phyloP scores from a whole-genome alignment of 2,113 vertebrate genomes.

The Heterocephalus glaber region DNA sequence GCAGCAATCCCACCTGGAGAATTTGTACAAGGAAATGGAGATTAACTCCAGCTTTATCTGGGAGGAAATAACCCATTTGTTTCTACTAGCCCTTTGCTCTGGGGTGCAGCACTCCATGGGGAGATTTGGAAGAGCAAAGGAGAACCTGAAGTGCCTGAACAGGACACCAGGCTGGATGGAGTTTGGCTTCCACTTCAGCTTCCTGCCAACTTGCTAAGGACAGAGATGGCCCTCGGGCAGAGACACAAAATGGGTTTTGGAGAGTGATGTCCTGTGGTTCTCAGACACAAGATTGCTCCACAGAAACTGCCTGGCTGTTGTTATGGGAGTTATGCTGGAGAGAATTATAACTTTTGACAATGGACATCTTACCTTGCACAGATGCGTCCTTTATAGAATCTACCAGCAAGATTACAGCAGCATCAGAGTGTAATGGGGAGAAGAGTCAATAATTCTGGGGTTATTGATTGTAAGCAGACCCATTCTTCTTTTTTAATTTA shows the following conservation, averaged over 20 bases:
- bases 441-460: conserved; percentile 83
- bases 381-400: conserved; percentile 70
- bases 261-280: conserved; percentile 42
- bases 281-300: conserved; percentile 29
- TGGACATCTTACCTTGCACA: conserved; percentile 72
- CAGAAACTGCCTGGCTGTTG: conserved; percentile 56
- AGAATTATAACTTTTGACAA: conserved; percentile 77
- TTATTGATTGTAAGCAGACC: conserved; percentile 83
- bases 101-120: background rate
- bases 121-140: background rate
- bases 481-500: conserved; percentile 84
- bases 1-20: background rate
- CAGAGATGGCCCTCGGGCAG: conserved; percentile 42
- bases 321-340: conserved; percentile 63
- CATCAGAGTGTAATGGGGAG: conserved; percentile 75
- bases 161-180: background rate
- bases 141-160: background rate
- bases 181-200: background rate
- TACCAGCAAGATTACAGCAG: conserved; percentile 73
- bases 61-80: background rate
- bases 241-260: conserved; percentile 32
- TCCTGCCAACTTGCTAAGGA: conserved; percentile 55
- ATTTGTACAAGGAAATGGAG: background rate
- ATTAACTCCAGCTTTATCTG: background rate
- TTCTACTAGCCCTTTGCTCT: background rate